Percentiles rank a stretch among this genome's conserved stretches.
These are phyloP conservation scores for Pionites leucogaster DNA, from an alignment of 2,113 vertebrate genomes.

Conservation along the genomic window DNA sequence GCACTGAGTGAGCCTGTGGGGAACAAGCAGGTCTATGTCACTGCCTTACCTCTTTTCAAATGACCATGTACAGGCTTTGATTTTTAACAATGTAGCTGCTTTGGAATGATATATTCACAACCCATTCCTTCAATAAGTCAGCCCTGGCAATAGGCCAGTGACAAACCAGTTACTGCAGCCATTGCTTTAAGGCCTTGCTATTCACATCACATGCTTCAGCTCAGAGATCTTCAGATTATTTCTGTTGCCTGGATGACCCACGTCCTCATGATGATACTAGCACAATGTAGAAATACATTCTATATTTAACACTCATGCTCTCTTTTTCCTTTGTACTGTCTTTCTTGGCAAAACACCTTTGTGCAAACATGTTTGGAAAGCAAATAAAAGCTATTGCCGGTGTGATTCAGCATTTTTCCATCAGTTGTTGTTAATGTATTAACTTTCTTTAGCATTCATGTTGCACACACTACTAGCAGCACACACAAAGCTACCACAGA, in stretches of 20 bases:
- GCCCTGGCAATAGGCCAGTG: not conserved
- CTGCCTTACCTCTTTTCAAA: not conserved
- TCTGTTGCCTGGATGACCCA: not conserved
- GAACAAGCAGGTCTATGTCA: not conserved
- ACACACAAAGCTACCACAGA: not conserved
- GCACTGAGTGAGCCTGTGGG: not conserved
- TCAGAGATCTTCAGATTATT: not conserved
- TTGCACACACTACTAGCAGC: not conserved
- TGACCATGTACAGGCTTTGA: rapidly evolving
- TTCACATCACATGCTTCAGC: not conserved
- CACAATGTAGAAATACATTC: not conserved
- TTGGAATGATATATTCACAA: not conserved
- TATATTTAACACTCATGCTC: not conserved
- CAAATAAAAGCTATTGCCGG: not conserved
- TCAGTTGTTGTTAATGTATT: not conserved
- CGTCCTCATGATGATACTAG: not conserved
- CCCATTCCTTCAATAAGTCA: not conserved
- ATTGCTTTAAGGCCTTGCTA: not conserved
- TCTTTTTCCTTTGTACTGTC: not conserved
- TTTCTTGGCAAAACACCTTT: not conserved
- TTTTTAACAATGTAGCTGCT: not conserved
- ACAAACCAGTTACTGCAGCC: not conserved
- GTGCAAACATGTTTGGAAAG: not conserved
- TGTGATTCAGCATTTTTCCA: not conserved
- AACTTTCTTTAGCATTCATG: not conserved